Base-by-base conservation (phyloP, 2,113 vertebrate species). In the Aspidoscelis tigris region DNA sequence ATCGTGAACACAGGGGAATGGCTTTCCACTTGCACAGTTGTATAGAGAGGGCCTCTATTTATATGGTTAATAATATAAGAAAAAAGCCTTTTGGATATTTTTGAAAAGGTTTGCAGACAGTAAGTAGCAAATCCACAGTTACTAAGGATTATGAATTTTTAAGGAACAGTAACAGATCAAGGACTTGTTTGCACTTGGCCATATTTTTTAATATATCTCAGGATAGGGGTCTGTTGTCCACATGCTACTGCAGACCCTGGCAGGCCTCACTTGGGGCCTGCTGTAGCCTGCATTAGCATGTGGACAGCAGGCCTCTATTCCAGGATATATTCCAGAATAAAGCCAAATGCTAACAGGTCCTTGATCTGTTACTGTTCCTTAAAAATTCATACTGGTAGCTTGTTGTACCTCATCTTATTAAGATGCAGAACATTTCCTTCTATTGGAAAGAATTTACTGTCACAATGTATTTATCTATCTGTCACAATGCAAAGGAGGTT, bases 401-500 rank as follows among this genome's bases (percentile, higher is more conserved):
- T 68, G 7, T 41, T 68, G 43, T 41, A 24, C 21, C 5, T 65
- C 68, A 3, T 33, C 20, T 55, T 2, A 47, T 47, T 68, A 21
- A 41, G 39, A 86, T 2, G 47, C 58, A 74, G 61, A 61, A n/a
- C 3, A 61, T 79, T 83, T 72, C 65, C 74, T 53, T 39, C n/a
- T 26, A 76, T 65, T 53, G 86, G 0, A 0, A 18, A n/a, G 9
- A 58, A 74, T 44, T 14, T 61, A 1, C 58, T 84, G 64, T 8
- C 53, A 1, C 3, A 76, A 18, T 14, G 33, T 74, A 81, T 39
- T 65, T 0, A 65, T 72, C 53, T 61, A n/a, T 8, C 3, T 77
- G 7, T 65, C 81, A 53, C 76, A 55, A 75, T 84, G 43, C n/a
- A 79, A 84, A 86, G 21, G 0, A 82, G 87, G n/a, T 76, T 71